Evolutionary conservation across 2,888 invertebrate species (phyloP).

Genomic region (Lepidocyrtoides sp.): DNA sequence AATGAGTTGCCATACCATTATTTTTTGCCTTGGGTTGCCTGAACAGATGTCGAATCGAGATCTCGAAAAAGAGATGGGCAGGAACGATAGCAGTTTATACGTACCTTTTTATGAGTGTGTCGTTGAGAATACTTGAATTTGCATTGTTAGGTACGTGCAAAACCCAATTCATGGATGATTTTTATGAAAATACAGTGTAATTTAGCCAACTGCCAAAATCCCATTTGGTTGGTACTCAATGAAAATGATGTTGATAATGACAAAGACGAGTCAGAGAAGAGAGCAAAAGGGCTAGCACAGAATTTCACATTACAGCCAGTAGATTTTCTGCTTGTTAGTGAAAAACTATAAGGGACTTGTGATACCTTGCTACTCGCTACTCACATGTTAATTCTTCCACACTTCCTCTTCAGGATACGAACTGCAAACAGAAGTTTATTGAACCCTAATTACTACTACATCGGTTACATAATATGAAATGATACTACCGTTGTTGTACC

Average conservation of each 20-base stretch:
- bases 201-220: slow-evolving; percentile 64
- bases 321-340: slow-evolving; percentile 7
- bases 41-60: slow-evolving; percentile 27
- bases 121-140: slow-evolving; percentile 29
- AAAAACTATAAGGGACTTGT: slow-evolving; percentile 46
- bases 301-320: slow-evolving; percentile 1
- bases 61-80: not conserved
- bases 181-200: slow-evolving; percentile 43
- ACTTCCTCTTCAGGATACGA: not conserved
- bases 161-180: slow-evolving; percentile 39
- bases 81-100: too few species aligned
- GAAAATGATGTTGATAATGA: slow-evolving; percentile 60
- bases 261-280: not conserved
- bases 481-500: not conserved
- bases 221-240: slow-evolving; percentile 44
- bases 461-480: slow-evolving; percentile 22
- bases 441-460: slow-evolving; percentile 72
- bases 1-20: not conserved
- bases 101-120: not conserved
- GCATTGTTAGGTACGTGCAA: slow-evolving; percentile 35
- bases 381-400: slow-evolving; percentile 42
- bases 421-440: slow-evolving; percentile 58
- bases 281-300: not conserved
- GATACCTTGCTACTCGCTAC: slow-evolving; percentile 49
- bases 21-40: not conserved